Evolutionary conservation across 2,888 invertebrate genomes (phyloP).

Genomic region (Crocallis elinguaria): DNA sequence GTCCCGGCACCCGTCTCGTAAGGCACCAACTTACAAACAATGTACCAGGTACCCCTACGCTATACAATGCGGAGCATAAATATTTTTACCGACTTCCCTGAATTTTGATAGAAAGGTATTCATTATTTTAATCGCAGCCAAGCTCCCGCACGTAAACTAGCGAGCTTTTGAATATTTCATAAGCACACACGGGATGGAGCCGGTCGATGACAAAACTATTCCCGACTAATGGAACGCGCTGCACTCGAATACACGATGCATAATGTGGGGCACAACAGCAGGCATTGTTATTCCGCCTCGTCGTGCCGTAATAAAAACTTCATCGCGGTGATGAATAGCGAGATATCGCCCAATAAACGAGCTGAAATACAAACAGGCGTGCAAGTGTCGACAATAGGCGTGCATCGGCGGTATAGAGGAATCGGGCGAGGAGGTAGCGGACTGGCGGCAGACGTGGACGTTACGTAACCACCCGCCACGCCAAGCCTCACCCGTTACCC

Average conservation of each 20-base stretch:
- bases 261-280: slow-evolving; percentile 26
- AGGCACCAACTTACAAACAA: slow-evolving; percentile 36
- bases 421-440: slow-evolving; percentile 41
- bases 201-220: slow-evolving; percentile 35
- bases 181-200: slow-evolving; percentile 22
- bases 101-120: slow-evolving; percentile 26
- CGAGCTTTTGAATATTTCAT: slow-evolving; percentile 32
- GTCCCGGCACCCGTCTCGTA: slow-evolving; percentile 40
- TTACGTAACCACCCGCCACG: slow-evolving; percentile 61
- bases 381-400: slow-evolving; percentile 56
- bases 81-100: slow-evolving; percentile 32
- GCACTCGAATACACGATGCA: slow-evolving; percentile 29
- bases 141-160: slow-evolving; percentile 16
- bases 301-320: slow-evolving; percentile 47
- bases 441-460: slow-evolving; percentile 60
- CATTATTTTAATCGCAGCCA: slow-evolving; percentile 25
- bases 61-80: slow-evolving; percentile 20
- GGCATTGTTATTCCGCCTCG: slow-evolving; percentile 32
- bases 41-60: slow-evolving; percentile 13
- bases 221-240: slow-evolving; percentile 33
- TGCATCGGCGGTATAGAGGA: slow-evolving; percentile 40
- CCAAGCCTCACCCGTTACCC: slow-evolving; percentile 33
- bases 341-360: slow-evolving; percentile 51
- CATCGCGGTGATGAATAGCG: slow-evolving; percentile 44
- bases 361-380: slow-evolving; percentile 61